These are phyloP conservation scores for Aphrocallistes beatrix DNA, from an alignment of 37 sponge, comb jelly and placozoan species.

Conservation along the genomic window DNA sequence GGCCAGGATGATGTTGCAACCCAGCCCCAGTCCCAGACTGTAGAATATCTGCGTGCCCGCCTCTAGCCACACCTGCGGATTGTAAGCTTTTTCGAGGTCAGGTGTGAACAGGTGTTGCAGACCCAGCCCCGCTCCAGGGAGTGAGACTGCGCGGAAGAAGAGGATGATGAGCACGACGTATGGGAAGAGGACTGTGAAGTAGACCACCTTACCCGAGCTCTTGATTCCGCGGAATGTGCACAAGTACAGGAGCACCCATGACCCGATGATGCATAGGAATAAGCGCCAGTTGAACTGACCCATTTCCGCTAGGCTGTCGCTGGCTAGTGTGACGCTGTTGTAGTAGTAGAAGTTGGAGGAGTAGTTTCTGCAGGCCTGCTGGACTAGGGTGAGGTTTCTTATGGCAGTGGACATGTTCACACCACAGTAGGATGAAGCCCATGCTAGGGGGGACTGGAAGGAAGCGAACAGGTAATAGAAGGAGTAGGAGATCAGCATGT, in stretches of 20 bases:
- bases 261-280: constrained; percentile 45
- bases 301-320: constrained; percentile 30
- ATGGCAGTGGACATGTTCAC: background rate
- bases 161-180: constrained; percentile 70
- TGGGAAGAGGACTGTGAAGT: constrained; percentile 84
- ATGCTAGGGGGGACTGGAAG: constrained; percentile 69
- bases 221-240: constrained; percentile 84
- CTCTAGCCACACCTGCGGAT: constrained; percentile 80
- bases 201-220: constrained; percentile 71
- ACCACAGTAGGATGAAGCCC: constrained; percentile 28
- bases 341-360: constrained; percentile 77
- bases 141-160: constrained; percentile 92
- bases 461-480: constrained; percentile 78
- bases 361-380: background rate
- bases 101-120: constrained; percentile 61
- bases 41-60: constrained; percentile 97
- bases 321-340: constrained; percentile 56
- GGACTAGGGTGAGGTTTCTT: background rate
- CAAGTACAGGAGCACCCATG: constrained; percentile 78
- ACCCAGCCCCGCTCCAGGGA: constrained; percentile 83
- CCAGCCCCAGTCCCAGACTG: constrained; percentile 75
- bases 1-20: constrained; percentile 71
- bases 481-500: constrained; percentile 80
- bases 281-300: constrained; percentile 80
- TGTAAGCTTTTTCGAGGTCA: constrained; percentile 29